These are phyloP conservation scores for Cydia fagiglandana DNA, from an alignment of 1,140 invertebrate species.

Conservation along the genomic window DNA sequence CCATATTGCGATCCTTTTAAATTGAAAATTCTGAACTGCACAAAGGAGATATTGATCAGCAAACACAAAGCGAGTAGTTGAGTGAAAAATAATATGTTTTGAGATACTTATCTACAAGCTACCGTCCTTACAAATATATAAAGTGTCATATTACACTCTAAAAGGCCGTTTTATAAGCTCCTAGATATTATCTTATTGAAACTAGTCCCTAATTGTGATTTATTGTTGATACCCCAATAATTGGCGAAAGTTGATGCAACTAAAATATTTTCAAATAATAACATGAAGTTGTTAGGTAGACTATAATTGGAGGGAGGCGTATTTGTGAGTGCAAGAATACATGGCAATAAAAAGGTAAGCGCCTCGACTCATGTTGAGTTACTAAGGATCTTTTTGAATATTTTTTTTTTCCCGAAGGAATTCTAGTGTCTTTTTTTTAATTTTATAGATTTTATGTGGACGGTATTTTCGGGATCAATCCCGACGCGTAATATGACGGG, in stretches of 20 bases:
- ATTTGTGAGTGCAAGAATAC: not conserved
- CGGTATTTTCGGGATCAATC: too few relatives aligned
- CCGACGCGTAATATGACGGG: too few relatives aligned
- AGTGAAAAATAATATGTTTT: constrained; percentile 73
- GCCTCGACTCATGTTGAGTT: not conserved
- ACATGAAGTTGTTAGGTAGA: constrained; percentile 15
- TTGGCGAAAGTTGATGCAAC: constrained; percentile 24
- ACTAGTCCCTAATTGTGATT: constrained; percentile 25
- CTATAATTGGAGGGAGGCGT: not conserved
- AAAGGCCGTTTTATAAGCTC: constrained; percentile 10
- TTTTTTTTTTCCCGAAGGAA: too few relatives aligned
- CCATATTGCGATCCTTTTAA: not conserved
- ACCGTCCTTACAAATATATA: constrained; percentile 28
- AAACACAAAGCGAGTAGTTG: constrained; percentile 50
- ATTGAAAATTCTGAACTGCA: constrained; percentile 39
- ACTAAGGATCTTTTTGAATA: not conserved
- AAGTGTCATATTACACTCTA: constrained; percentile 33
- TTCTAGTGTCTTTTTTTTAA: too few relatives aligned
- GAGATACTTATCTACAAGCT: constrained; percentile 57
- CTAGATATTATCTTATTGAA: constrained; percentile 22
- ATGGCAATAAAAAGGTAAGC: not conserved
- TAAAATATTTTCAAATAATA: constrained; percentile 27
- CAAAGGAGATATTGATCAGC: constrained; percentile 43
- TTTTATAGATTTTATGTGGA: too few relatives aligned
- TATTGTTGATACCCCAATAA: constrained; percentile 29